Base-by-base conservation (phyloP, 2,888 invertebrate species). In the Patella ulyssiponensis region DNA sequence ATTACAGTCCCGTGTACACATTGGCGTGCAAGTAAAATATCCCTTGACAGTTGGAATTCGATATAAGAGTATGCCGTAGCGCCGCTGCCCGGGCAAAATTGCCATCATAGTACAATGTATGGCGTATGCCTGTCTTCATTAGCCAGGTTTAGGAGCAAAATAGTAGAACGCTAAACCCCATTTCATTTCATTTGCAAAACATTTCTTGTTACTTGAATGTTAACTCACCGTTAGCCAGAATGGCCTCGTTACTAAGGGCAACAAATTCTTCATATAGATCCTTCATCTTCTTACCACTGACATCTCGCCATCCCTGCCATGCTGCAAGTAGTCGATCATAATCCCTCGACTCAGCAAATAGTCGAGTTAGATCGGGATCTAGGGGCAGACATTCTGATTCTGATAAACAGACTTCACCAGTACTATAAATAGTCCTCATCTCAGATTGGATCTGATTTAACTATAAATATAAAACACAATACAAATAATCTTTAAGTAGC, bases 291-390 rank as follows among this genome's bases (percentile, higher is more conserved):
- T 95, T 95, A 0, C 97, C 97, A 0, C 95, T 94, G 78, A 94
- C 94, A 77, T 96, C 95, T 81, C 96, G 93, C 94, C 96, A 97
- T 79, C 95, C 94, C 85, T 93, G 93, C 97, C 97, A 97, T 0
- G 95, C 94, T 86, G 96, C 95, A n/a, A 94, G 88, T 72, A 97
- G 91, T 86, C 96, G 96, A 20, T 94, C 94, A 82, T 95, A 95
- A 84, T 96, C 95, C 78, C 95, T 75, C 15, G 88, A 88, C 0
- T 78, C 79, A 0, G 88, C 87, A 86, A 91, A 79, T 17, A 89
- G 75, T 20, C 83, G 76, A 1, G 86, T 86, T 73, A 91, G 75
- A 77, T 87, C 90, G 51, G 81, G 81, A 7, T 77, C 78, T 23
- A 81, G 70, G 2, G 76, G 71, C 1, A 78, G 53, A 72, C 86